These are phyloP conservation scores for Drosophila neutralis DNA, from an alignment of 2,888 invertebrate genomes.

Conservation along the genomic window DNA sequence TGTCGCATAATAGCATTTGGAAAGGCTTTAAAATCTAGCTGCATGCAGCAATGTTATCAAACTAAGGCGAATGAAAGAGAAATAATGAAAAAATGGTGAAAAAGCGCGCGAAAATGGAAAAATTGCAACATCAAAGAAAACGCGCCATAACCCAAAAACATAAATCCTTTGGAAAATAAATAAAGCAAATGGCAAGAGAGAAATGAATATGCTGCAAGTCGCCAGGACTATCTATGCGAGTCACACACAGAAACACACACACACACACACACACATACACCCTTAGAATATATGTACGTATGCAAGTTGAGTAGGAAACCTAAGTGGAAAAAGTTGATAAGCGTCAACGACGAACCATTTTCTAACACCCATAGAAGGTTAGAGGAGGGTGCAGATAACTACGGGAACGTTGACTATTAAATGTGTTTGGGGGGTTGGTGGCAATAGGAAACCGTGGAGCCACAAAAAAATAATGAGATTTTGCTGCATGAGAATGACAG, in stretches of 20 bases:
- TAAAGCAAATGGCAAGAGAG: slow-evolving; percentile 50
- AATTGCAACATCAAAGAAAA: slow-evolving; percentile 65
- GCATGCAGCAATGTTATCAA: slow-evolving; percentile 36
- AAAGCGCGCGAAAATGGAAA: slow-evolving; percentile 2
- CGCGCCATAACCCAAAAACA: slow-evolving; percentile 78
- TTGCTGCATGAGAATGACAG: slow-evolving; percentile 30
- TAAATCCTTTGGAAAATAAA: slow-evolving; percentile 76
- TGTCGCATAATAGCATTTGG: slow-evolving; percentile 64
- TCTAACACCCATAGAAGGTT: slow-evolving; percentile 44
- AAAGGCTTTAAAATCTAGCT: slow-evolving; percentile 61
- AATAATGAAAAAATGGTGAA: slow-evolving; percentile 26
- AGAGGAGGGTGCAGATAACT: not conserved
- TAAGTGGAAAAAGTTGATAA: slow-evolving; percentile 70
- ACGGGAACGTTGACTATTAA: slow-evolving; percentile 4
- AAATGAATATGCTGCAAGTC: slow-evolving; percentile 63
- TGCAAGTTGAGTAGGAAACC: slow-evolving; percentile 49
- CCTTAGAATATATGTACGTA: slow-evolving; percentile 6
- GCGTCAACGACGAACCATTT: slow-evolving; percentile 56
- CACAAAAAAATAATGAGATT: slow-evolving; percentile 58
- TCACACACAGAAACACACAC: slow-evolving; percentile 10
- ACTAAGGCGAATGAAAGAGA: slow-evolving; percentile 28
- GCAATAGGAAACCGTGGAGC: slow-evolving; percentile 29
- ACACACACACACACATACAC: slow-evolving; percentile 7
- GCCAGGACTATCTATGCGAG: slow-evolving; percentile 31
- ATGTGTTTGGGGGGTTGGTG: slow-evolving; percentile 3